Conservation (phyloP, 1,140 invertebrate species). For the Hirudo medicinalis region DNA sequence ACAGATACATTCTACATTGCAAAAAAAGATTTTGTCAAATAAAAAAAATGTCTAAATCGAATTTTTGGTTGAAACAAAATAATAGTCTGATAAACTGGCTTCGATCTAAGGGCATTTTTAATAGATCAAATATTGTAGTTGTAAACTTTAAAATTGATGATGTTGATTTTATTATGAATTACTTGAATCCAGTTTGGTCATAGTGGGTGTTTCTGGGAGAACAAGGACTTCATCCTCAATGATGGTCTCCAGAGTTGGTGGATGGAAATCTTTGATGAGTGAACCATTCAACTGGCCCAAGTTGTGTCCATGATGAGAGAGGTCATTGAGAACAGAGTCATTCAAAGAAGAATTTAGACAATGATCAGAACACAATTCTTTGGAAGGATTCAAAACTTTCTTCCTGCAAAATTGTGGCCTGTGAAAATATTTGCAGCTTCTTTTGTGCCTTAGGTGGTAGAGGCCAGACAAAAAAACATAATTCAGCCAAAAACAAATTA, state of each 20-base stretch:
- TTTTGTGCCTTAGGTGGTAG: background rate
- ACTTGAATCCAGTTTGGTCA: too few relatives aligned
- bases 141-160: too few relatives aligned
- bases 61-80: too few relatives aligned
- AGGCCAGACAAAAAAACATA: background rate
- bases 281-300: slow-evolving; percentile 5
- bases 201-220: slow-evolving; percentile 7
- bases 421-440: background rate
- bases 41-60: too few relatives aligned
- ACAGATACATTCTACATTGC: too few relatives aligned
- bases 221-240: slow-evolving; percentile 15
- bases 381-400: background rate
- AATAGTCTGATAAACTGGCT: too few relatives aligned
- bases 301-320: slow-evolving; percentile 1
- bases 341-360: background rate
- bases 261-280: background rate
- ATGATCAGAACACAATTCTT: background rate
- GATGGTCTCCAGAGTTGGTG: slow-evolving; percentile 14
- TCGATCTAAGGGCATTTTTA: too few relatives aligned
- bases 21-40: too few relatives aligned
- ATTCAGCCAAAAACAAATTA: slow-evolving; percentile 13
- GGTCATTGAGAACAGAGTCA: background rate
- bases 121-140: too few relatives aligned
- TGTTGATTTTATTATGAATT: too few relatives aligned
- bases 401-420: background rate